phyloP scores from a whole-genome alignment of 2,888 invertebrate species.

The Callosobruchus maculatus region DNA sequence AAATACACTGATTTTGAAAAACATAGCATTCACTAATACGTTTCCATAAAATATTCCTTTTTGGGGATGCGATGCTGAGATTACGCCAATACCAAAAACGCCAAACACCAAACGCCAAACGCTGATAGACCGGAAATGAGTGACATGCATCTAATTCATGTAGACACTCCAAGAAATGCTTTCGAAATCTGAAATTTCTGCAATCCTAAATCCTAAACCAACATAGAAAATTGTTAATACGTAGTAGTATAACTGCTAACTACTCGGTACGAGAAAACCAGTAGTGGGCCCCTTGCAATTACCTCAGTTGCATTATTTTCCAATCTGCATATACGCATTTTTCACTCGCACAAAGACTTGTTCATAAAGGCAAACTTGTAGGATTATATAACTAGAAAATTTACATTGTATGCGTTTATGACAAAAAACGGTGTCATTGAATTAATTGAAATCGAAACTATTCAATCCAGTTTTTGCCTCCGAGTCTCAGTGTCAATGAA shows the following conservation, averaged over 20 bases:
- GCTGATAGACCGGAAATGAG: no score
- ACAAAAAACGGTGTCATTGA: conserved; percentile 19
- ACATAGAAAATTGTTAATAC: no score
- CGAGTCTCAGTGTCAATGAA: conserved; percentile 25
- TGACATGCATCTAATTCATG: no score
- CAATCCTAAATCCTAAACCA: no score
- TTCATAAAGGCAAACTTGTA: neutral
- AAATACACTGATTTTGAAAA: no score
- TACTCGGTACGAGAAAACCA: neutral
- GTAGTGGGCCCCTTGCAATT: neutral
- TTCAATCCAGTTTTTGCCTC: conserved; percentile 13
- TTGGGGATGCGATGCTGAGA: no score
- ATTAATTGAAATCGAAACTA: conserved; percentile 25
- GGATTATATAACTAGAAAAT: conserved; percentile 7
- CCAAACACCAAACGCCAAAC: no score
- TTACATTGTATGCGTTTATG: neutral
- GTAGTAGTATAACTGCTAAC: neutral
- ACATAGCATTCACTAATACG: no score
- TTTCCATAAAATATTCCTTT: no score
- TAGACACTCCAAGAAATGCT: no score
- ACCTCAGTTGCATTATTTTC: neutral
- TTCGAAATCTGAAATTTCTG: no score
- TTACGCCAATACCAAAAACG: no score
- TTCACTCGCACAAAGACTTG: neutral
- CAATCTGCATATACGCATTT: neutral